These are phyloP conservation scores for Notamacropus eugenii DNA, from an alignment of 2,797 vertebrate genomes.

Conservation along the genomic window DNA sequence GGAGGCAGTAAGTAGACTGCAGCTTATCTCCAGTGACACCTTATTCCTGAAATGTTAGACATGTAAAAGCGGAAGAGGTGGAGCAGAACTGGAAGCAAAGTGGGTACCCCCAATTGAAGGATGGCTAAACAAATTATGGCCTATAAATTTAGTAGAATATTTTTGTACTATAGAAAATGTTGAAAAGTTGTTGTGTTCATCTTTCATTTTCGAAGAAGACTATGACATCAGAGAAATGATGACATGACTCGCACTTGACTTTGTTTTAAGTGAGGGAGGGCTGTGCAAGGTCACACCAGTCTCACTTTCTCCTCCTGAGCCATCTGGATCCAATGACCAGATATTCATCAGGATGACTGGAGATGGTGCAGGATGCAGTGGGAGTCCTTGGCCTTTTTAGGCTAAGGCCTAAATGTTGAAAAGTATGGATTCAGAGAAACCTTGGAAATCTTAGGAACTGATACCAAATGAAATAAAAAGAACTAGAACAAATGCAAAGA, in stretches of 20 bases:
- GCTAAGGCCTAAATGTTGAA: background rate
- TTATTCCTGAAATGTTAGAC: background rate
- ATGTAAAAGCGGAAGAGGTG: background rate
- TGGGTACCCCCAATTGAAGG: background rate
- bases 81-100: background rate
- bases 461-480: background rate
- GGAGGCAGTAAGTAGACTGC: background rate
- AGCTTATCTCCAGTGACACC: background rate
- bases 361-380: too few relatives aligned
- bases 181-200: background rate
- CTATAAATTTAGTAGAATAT: background rate
- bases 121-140: background rate
- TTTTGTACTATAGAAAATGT: background rate
- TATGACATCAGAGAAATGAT: too few relatives aligned
- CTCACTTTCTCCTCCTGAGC: too few relatives aligned
- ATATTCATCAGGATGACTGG: too few relatives aligned
- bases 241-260: too few relatives aligned
- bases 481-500: background rate
- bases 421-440: background rate
- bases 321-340: too few relatives aligned
- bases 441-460: background rate
- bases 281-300: too few relatives aligned
- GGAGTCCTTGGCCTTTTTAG: too few relatives aligned
- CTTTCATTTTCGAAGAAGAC: too few relatives aligned
- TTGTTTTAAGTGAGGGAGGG: too few relatives aligned